phyloP scores from a whole-genome alignment of 2,113 vertebrate genomes.

The Macquaria australasica region DNA sequence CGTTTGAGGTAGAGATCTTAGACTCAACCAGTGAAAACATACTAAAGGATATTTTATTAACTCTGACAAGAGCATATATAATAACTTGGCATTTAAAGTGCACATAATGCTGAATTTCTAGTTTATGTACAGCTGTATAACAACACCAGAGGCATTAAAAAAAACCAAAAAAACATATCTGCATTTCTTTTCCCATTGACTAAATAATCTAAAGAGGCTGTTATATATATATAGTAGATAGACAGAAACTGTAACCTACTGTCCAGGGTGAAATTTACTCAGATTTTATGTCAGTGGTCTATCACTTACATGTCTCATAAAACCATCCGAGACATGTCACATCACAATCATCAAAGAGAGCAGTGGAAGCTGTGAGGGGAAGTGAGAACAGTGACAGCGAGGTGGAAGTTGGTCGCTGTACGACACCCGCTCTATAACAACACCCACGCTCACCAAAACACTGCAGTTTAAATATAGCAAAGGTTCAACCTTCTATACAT shows the following conservation, averaged over 20 bases:
- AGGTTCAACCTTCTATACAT: slow-evolving; percentile 4
- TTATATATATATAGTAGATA: too few relatives aligned
- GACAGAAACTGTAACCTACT: background rate
- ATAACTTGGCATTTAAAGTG: background rate
- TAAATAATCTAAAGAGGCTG: background rate
- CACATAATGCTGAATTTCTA: background rate
- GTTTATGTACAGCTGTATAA: background rate
- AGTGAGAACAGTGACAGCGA: slow-evolving; percentile 35
- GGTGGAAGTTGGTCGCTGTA: slow-evolving; percentile 19
- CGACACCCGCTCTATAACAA: slow-evolving; percentile 27
- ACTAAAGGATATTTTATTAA: background rate
- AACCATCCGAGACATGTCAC: slow-evolving; percentile 20
- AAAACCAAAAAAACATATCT: too few relatives aligned
- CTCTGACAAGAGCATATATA: background rate
- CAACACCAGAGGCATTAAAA: background rate
- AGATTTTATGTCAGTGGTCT: background rate
- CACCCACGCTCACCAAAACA: slow-evolving; percentile 34
- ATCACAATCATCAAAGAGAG: slow-evolving; percentile 36
- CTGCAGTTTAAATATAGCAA: slow-evolving; percentile 24
- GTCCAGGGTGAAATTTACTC: background rate
- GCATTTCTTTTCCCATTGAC: background rate
- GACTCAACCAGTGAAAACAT: background rate
- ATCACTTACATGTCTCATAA: slow-evolving; percentile 23
- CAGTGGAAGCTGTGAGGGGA: slow-evolving; percentile 31
- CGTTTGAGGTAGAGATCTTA: background rate